Percentiles rank a stretch among this genome's conserved stretches.
Evolutionary conservation across 2,888 invertebrate species (phyloP).

Genomic region (Ligdia adustata): DNA sequence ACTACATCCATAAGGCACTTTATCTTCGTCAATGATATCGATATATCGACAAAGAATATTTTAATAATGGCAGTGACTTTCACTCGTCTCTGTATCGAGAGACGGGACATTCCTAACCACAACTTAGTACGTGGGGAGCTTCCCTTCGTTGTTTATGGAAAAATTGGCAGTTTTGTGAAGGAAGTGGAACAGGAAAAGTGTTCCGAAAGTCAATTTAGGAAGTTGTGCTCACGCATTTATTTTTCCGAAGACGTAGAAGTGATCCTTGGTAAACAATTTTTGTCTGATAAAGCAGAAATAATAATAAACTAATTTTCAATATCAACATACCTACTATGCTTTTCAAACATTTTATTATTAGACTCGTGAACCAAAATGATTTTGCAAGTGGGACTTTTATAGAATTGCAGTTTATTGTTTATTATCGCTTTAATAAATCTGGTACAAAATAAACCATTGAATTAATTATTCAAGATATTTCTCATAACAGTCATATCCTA

Average conservation of each 20-base stretch:
- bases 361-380: too few species aligned
- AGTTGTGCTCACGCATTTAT: slow-evolving; percentile 24
- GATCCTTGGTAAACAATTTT: neutral
- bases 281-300: neutral
- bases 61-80: slow-evolving; percentile 43
- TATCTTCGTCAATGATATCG: slow-evolving; percentile 25
- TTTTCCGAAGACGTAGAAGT: neutral
- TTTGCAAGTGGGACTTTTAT: too few species aligned
- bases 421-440: too few species aligned
- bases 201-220: slow-evolving; percentile 16
- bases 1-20: slow-evolving; percentile 31
- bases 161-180: slow-evolving; percentile 14
- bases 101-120: slow-evolving; percentile 11
- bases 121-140: neutral
- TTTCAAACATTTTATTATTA: too few species aligned
- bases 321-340: too few species aligned
- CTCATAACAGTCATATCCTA: too few species aligned
- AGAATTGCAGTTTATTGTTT: too few species aligned
- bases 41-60: slow-evolving; percentile 29
- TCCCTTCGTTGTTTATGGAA: neutral
- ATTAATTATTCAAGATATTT: too few species aligned
- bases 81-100: too few species aligned
- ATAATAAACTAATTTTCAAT: too few species aligned
- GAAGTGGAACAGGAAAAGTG: slow-evolving; percentile 9
- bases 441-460: too few species aligned